Percentiles rank a stretch among this genome's conserved stretches.
Conservation (phyloP, 2,888 invertebrate species). For the Ditylenchus weischeri region DNA sequence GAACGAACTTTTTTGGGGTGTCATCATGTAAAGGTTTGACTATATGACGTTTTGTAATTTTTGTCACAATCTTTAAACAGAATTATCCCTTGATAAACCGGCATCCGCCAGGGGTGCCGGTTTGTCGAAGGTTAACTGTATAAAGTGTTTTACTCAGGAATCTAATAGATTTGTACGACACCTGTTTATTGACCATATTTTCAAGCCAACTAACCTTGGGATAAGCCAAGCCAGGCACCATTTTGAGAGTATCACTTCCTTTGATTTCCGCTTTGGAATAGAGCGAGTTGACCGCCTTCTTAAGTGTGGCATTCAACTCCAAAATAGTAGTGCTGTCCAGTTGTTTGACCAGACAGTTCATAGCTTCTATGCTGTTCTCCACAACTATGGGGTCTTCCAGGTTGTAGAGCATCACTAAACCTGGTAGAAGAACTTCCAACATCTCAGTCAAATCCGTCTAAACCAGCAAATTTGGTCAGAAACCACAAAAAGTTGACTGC, state of each 20-base stretch:
- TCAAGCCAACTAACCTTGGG: constrained; percentile 14
- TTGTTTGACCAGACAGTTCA: constrained; percentile 78
- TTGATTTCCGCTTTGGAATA: neutral
- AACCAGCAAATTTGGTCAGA: constrained; percentile 1
- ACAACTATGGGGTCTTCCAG: constrained; percentile 77
- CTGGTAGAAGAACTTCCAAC: constrained; percentile 41
- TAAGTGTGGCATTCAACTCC: constrained; percentile 28
- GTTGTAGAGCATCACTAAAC: constrained; percentile 66
- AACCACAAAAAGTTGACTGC: too few relatives aligned
- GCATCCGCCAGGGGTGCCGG: too few relatives aligned
- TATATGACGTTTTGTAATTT: too few relatives aligned
- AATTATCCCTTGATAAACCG: too few relatives aligned
- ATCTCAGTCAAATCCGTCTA: constrained; percentile 28
- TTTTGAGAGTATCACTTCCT: neutral
- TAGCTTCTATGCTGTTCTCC: constrained; percentile 84
- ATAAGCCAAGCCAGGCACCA: constrained; percentile 40
- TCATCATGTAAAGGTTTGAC: too few relatives aligned
- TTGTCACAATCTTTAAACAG: too few relatives aligned
- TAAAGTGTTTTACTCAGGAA: too few relatives aligned
- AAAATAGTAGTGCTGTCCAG: constrained; percentile 23
- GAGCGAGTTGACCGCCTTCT: constrained; percentile 25
- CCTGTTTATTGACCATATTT: too few relatives aligned
- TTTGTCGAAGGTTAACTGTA: too few relatives aligned
- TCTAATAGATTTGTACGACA: too few relatives aligned
- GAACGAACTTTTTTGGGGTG: too few relatives aligned